Evolutionary conservation across 2,888 invertebrate genomes (phyloP).

Genomic region (Leptura quadrifasciata): DNA sequence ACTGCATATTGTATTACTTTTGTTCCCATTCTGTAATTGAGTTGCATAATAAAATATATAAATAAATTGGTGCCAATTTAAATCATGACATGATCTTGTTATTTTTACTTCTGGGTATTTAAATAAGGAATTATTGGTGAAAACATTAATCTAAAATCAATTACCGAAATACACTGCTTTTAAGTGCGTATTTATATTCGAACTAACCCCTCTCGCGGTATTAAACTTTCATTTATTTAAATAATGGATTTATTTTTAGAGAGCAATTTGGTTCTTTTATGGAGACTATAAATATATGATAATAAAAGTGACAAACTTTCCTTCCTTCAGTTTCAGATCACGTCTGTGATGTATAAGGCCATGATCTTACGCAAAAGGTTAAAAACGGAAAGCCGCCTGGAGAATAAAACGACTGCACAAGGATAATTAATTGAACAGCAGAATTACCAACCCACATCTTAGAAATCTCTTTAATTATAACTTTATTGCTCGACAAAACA

Average conservation of each 20-base stretch:
- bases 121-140: too few relatives aligned
- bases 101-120: too few relatives aligned
- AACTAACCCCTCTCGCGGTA: not conserved
- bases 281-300: constrained; percentile 31
- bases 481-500: not conserved
- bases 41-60: too few relatives aligned
- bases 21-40: too few relatives aligned
- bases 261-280: constrained; percentile 16
- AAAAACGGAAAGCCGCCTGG: constrained; percentile 23
- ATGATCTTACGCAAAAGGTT: constrained; percentile 29
- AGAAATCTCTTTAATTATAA: constrained; percentile 3
- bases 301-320: constrained; percentile 35
- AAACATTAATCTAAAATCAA: not conserved
- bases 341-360: constrained; percentile 35
- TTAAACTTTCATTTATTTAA: constrained; percentile 16
- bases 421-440: constrained; percentile 4
- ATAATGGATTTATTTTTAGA: constrained; percentile 18
- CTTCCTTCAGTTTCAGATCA: constrained; percentile 24
- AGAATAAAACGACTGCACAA: constrained; percentile 9
- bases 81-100: too few relatives aligned
- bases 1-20: too few relatives aligned
- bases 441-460: not conserved
- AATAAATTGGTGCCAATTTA: too few relatives aligned
- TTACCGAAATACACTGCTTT: not conserved
- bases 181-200: not conserved